These are phyloP conservation scores for Parelbella ahira DNA, from an alignment of 2,888 invertebrate genomes.

Conservation along the genomic window DNA sequence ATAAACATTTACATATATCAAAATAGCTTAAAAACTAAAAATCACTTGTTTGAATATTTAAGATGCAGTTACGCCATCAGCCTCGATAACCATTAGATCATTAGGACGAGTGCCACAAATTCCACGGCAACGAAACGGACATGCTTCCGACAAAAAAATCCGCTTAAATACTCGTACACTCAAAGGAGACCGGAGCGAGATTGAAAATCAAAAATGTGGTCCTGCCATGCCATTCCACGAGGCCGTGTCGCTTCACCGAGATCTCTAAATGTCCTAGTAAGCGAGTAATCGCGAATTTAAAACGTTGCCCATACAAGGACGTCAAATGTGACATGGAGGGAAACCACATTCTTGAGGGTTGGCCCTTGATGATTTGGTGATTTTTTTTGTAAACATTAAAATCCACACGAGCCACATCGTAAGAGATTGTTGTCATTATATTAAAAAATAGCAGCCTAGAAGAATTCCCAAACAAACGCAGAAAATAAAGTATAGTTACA, in stretches of 20 bases:
- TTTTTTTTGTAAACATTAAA: no score
- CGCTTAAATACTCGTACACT: constrained; percentile 17
- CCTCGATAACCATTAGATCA: constrained; percentile 6
- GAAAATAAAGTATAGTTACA: no score
- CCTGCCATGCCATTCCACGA: constrained; percentile 15
- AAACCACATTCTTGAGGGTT: constrained; percentile 8
- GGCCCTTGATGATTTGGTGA: no score
- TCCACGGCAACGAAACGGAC: constrained; percentile 3
- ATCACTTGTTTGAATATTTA: no score
- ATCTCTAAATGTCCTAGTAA: constrained; percentile 26
- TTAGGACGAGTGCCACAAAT: constrained; percentile 14
- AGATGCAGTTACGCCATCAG: no score
- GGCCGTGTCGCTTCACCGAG: no score
- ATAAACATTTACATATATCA: no score
- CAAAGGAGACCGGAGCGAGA: constrained; percentile 8
- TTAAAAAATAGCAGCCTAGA: no score
- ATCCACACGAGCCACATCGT: no score
- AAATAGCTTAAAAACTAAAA: no score
- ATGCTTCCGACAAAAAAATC: constrained; percentile 12
- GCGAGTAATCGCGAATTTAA: constrained; percentile 30
- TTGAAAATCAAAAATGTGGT: constrained; percentile 21
- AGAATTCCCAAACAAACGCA: no score
- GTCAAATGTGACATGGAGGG: constrained; percentile 19
- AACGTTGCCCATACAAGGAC: constrained; percentile 22
- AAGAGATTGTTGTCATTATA: no score